These are phyloP conservation scores for Haemorhous mexicanus DNA, from an alignment of 2,113 vertebrate species.

Conservation along the genomic window DNA sequence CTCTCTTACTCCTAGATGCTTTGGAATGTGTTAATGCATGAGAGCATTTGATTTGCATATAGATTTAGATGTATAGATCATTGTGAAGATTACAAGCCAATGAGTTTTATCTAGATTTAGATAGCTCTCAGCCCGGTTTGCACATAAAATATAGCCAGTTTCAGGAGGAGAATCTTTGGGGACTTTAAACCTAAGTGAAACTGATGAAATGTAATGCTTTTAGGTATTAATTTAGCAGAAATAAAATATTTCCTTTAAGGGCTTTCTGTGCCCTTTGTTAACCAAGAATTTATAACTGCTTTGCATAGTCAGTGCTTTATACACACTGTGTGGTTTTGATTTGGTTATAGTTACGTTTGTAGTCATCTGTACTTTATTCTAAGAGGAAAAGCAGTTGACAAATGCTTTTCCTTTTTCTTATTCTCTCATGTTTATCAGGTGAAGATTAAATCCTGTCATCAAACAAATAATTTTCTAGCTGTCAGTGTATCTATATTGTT, in stretches of 20 bases:
- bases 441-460: constrained; percentile 20
- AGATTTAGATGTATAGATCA: constrained; percentile 84
- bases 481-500: not conserved
- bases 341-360: constrained; percentile 35
- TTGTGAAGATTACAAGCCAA: constrained; percentile 76
- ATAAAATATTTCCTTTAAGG: constrained; percentile 66
- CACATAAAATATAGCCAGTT: constrained; percentile 77
- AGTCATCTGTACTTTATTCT: not conserved
- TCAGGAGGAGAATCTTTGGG: constrained; percentile 60
- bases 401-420: not conserved
- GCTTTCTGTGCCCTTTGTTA: constrained; percentile 52
- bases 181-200: constrained; percentile 66
- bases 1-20: constrained; percentile 60
- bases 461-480: constrained; percentile 33
- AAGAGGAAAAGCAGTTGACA: constrained; percentile 8
- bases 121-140: constrained; percentile 73
- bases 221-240: constrained; percentile 64
- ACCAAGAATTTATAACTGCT: constrained; percentile 57
- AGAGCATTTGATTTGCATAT: constrained; percentile 79
- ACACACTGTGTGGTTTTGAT: not conserved
- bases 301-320: not conserved
- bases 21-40: constrained; percentile 76
- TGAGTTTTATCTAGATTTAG: constrained; percentile 83
- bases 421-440: not conserved
- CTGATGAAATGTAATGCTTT: constrained; percentile 67